Conservation (phyloP, 2,113 vertebrate genomes). For the Triplophysa siluroides region DNA sequence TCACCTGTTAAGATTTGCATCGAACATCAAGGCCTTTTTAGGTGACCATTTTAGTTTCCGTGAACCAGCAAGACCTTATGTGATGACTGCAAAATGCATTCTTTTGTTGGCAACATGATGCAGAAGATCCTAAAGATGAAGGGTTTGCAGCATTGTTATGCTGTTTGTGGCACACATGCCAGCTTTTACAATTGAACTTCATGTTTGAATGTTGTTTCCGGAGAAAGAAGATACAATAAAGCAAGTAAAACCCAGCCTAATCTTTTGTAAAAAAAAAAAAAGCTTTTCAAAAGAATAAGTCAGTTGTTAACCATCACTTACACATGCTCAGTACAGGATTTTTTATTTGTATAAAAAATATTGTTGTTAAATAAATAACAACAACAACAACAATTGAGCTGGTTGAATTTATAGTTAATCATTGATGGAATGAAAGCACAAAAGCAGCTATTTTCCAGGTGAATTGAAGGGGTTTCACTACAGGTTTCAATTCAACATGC, state of each 20-base stretch:
- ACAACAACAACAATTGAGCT: too few relatives aligned
- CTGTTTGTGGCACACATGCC: background rate
- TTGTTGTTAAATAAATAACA: too few relatives aligned
- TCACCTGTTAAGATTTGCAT: background rate
- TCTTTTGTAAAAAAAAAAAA: background rate
- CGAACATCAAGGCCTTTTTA: slow-evolving; percentile 8
- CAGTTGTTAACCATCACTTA: background rate
- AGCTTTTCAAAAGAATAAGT: background rate
- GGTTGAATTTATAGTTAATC: too few relatives aligned
- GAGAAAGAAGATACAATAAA: background rate
- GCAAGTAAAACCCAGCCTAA: background rate
- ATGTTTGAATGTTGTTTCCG: slow-evolving; percentile 4
- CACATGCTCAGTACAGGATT: background rate
- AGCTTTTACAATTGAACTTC: background rate
- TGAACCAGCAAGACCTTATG: background rate
- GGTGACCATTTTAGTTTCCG: slow-evolving; percentile 21
- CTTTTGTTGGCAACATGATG: slow-evolving; percentile 6
- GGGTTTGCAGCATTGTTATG: slow-evolving; percentile 1
- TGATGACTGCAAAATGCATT: background rate
- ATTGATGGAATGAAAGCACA: background rate
- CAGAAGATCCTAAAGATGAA: background rate
- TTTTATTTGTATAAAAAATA: background rate
- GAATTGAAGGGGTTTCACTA: too few relatives aligned
- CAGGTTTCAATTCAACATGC: too few relatives aligned
- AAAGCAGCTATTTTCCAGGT: background rate